A percentile compares a stretch with the other conserved stretches of the same genome.
Conservation (phyloP, 2,113 vertebrate genomes). For the Sitta europaea region DNA sequence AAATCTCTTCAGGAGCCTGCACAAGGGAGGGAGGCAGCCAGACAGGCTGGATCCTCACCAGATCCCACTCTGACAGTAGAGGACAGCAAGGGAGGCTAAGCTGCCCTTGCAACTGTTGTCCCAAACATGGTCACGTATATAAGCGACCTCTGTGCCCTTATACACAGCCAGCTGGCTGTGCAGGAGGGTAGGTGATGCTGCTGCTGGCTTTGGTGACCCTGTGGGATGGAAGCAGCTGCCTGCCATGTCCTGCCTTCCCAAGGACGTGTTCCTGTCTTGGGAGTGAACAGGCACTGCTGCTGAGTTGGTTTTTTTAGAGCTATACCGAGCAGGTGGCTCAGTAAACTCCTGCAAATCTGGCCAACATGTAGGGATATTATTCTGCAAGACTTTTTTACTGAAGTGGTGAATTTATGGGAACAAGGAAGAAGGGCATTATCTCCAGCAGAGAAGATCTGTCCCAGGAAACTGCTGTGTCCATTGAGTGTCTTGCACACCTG, state of each 20-base stretch:
- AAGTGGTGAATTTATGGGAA: background rate
- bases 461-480: background rate
- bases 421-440: background rate
- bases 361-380: background rate
- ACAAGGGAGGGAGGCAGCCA: background rate
- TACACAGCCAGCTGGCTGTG: background rate
- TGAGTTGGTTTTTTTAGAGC: background rate
- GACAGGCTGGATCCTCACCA: background rate
- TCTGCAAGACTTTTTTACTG: background rate
- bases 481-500: fast-evolving
- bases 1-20: background rate
- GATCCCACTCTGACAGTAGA: background rate
- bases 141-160: background rate
- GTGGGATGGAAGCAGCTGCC: background rate
- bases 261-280: background rate
- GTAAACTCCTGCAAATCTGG: background rate
- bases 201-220: background rate
- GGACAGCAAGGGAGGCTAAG: background rate
- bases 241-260: background rate
- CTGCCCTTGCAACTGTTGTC: background rate
- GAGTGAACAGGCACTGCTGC: background rate
- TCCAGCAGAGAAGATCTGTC: background rate
- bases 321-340: background rate
- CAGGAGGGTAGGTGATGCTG: background rate
- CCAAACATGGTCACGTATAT: background rate